Evolutionary conservation across 2,888 invertebrate species (phyloP), one percentile per base, ranked within the genome.

Genomic region (Anagyrus pseudococci): DNA sequence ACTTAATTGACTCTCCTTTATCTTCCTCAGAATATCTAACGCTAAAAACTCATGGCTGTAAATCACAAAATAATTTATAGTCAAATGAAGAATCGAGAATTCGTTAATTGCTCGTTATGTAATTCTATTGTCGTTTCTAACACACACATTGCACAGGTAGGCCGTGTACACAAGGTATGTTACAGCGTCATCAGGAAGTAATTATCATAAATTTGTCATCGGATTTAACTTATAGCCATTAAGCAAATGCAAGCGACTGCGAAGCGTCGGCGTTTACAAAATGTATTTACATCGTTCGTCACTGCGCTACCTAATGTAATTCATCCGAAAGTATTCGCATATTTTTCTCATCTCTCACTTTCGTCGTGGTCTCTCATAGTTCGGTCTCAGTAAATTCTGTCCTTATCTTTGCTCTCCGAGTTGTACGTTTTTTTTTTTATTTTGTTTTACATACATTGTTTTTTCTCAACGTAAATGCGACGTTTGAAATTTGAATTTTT

Each of bases 131-230:
- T 37, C 15, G 15, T 8, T 8, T 37, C n/a, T n/a, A n/a, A n/a
- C n/a, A n/a, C n/a, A n/a, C n/a, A n/a, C n/a, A n/a, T n/a, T n/a
- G n/a, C n/a, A n/a, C n/a, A n/a, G n/a, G n/a, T n/a, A n/a, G n/a
- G n/a, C n/a, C n/a, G n/a, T 22, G n/a, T 17, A 17, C 48, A 19
- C 49, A 46, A 40, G n/a, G n/a, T 50, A 59, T 54, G 43, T 44
- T 58, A 55, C 43, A 55, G 37, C 33, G 43, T 52, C 47, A 22
- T 49, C 44, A 17, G 17, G 19, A 43, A 50, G 22, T 46, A 20
- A 56, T 63, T 19, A 58, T 59, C 44, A 56, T 58, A 41, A 37
- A 50, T 46, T 58, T 22, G 13, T 58, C 53, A 54, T 58, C 43
- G 47, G 19, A 20, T 49, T 54, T 54, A 46, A 58, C 15, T 17